Evolutionary conservation across 2,113 vertebrate genomes (phyloP), one percentile per base, ranked within the genome.

Genomic region (Trematomus loennbergii): DNA sequence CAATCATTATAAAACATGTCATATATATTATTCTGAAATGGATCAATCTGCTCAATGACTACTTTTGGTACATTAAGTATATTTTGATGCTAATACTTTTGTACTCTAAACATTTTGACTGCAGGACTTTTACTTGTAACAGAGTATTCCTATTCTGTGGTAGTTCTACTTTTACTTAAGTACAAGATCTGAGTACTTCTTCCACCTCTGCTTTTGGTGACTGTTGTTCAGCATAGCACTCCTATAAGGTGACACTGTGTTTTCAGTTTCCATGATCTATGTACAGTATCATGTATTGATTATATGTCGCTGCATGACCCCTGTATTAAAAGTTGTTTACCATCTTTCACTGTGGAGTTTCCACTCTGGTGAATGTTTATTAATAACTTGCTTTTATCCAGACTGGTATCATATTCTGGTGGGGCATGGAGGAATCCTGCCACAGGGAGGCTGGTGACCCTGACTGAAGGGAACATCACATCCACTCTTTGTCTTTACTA

Each of bases 401-500:
- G 65, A 22, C 77, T 57, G 79, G 61, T 78, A 73, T 88, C 77
- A 77, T 64, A 40, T 86, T 87, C 73, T 64, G 52, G 11, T 25
- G 57, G 22, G 33, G 73, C 10, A 8, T 64, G 57, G 57, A 65
- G 81, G 75, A 81, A 72, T 71, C 58, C 58, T 50, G 59, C 78
- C 85, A 50, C 83, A 84, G 72, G 40, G 15, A 76, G 66, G 59
- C 57, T 57, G 43, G 57, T 57, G 55, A 74, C 76, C 40, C 71
- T 6, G 58, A 79, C 65, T 61, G 70, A 74, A 69, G n/a, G 22
- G 50, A 83, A 61, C 45, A 75, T 78, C 67, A 82, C 9, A 43
- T 63, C 79, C 85, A 83, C 49, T 88, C 68, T 83, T 81, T 84
- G 64, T 48, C 25, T 85, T 71, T 68, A 78, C 29, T 54, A 53